A percentile compares a stretch with the other conserved stretches of the same genome.
Evolutionary conservation across 2,888 invertebrate species (phyloP).

Genomic region (Cerceris ruficornis): DNA sequence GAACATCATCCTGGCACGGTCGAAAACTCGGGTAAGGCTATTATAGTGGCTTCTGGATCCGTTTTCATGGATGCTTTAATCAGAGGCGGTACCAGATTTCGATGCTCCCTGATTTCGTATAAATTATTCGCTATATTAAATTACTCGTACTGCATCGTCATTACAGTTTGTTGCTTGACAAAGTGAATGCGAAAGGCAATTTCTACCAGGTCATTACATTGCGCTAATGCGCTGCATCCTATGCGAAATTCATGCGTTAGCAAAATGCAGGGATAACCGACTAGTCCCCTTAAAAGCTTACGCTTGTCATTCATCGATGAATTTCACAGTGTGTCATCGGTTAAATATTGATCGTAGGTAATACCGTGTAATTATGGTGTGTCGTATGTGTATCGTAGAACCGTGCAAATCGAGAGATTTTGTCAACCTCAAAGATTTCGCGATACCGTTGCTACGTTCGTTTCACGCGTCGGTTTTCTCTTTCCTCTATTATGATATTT

Average conservation of each 20-base stretch:
- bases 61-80: constrained; percentile 57
- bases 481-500: too few relatives aligned
- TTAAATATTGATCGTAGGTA: neutral
- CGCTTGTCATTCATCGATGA: constrained; percentile 1
- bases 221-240: constrained; percentile 53
- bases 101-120: constrained; percentile 43
- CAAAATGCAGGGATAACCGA: constrained; percentile 40
- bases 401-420: too few relatives aligned
- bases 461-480: too few relatives aligned
- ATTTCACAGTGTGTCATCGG: neutral
- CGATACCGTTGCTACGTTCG: too few relatives aligned
- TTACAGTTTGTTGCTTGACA: constrained; percentile 48
- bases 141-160: constrained; percentile 45
- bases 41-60: constrained; percentile 49
- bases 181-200: constrained; percentile 50
- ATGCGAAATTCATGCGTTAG: constrained; percentile 58
- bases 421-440: too few relatives aligned
- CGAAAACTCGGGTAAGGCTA: constrained; percentile 42
- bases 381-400: too few relatives aligned
- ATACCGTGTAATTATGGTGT: too few relatives aligned
- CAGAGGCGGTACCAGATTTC: constrained; percentile 35
- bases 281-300: neutral
- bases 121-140: constrained; percentile 64
- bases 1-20: constrained; percentile 27
- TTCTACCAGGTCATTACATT: constrained; percentile 56